Evolutionary conservation across 2,888 invertebrate species (phyloP).

Genomic region (Ypsolopha sequella): DNA sequence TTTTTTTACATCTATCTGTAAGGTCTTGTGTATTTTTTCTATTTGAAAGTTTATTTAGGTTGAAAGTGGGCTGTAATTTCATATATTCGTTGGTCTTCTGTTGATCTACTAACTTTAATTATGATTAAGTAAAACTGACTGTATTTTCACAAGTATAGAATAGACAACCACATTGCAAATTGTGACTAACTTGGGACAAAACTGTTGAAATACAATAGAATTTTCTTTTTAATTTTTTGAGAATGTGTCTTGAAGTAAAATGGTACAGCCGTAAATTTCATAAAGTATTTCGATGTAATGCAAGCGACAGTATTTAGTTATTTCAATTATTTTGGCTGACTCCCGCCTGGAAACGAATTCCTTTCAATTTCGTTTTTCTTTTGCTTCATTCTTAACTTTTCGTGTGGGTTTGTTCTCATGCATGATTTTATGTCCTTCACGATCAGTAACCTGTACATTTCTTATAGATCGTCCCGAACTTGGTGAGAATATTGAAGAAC

Average conservation of each 20-base stretch:
- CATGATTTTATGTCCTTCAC: not conserved
- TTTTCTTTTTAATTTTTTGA: too few relatives aligned
- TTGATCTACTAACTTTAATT: too few relatives aligned
- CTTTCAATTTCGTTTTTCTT: not conserved
- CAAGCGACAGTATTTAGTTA: slow-evolving; percentile 4
- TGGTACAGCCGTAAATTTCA: not conserved
- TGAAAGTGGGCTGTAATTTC: too few relatives aligned
- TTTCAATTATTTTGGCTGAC: slow-evolving; percentile 4
- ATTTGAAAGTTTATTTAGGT: too few relatives aligned
- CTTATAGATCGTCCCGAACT: slow-evolving; percentile 95
- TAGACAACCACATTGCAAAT: not conserved
- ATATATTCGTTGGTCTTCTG: too few relatives aligned
- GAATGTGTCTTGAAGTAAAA: too few relatives aligned
- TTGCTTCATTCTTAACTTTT: not conserved
- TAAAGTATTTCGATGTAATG: not conserved
- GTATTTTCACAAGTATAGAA: too few relatives aligned
- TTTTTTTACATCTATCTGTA: not conserved
- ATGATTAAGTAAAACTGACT: too few relatives aligned
- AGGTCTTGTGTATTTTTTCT: not conserved
- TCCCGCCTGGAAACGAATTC: slow-evolving; percentile 5
- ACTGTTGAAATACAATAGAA: too few relatives aligned
- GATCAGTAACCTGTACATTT: slow-evolving; percentile 15
- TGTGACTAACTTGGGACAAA: not conserved
- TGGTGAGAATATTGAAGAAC: slow-evolving; percentile 98
- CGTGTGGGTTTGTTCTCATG: not conserved